Evolutionary conservation across 1,140 invertebrate species (phyloP).

Genomic region (Drosophila ercepeae): DNA sequence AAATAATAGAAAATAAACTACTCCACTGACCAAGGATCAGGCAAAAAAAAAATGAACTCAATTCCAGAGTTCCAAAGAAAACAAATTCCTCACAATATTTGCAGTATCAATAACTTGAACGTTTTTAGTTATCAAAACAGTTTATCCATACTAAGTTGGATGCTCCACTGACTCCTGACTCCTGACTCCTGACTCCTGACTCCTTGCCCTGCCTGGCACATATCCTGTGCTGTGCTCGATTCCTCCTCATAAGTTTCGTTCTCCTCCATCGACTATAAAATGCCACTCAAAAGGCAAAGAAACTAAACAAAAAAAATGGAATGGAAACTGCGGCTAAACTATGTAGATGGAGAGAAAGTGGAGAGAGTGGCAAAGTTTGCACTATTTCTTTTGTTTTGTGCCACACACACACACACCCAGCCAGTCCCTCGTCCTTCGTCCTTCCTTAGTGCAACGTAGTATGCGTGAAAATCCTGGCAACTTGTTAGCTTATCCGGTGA

Average conservation of each 20-base stretch:
- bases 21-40: neutral
- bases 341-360: conserved; percentile 2
- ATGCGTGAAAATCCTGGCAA: conserved; percentile 83
- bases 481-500: conserved; percentile 84
- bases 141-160: conserved; percentile 73
- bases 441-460: conserved; percentile 38
- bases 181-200: neutral
- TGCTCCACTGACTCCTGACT: neutral
- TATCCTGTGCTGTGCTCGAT: no score
- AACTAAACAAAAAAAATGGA: conserved; percentile 1
- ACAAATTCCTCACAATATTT: conserved; percentile 60
- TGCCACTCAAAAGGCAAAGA: conserved; percentile 21
- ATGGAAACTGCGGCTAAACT: conserved; percentile 8
- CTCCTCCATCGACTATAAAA: conserved; percentile 47
- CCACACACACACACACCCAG: conserved; percentile 5
- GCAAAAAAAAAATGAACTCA: neutral
- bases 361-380: conserved; percentile 42
- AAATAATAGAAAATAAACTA: neutral
- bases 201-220: no score
- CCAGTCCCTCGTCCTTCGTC: neutral
- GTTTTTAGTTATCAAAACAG: conserved; percentile 74
- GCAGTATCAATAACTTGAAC: conserved; percentile 72
- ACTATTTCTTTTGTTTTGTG: conserved; percentile 34
- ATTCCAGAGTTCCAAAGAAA: conserved; percentile 2
- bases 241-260: neutral